These are phyloP conservation scores for Catharus bicknelli DNA, from an alignment of 2,113 vertebrate species.

Conservation along the genomic window DNA sequence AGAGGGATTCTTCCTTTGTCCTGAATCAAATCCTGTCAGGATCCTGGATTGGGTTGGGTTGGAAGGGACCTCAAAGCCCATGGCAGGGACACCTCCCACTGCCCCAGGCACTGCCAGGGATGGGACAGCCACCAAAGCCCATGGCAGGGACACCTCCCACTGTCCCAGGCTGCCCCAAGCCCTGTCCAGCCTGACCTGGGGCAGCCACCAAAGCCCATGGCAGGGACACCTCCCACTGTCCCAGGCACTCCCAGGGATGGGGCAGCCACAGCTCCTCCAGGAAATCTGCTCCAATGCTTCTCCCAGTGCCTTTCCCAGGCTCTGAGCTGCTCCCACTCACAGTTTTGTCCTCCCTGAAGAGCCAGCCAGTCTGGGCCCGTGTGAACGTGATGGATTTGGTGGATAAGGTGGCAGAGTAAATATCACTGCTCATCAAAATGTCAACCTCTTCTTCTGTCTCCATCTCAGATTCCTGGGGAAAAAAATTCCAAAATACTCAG, in stretches of 20 bases:
- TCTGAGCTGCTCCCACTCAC: conserved; percentile 66
- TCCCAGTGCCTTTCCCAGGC: not conserved
- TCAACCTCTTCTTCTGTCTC: conserved; percentile 99
- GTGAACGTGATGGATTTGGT: conserved; percentile 98
- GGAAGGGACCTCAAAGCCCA: not conserved
- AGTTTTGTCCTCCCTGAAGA: conserved; percentile 98
- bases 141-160: no score
- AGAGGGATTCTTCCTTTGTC: not conserved
- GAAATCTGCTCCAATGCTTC: not conserved
- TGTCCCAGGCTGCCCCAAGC: no score
- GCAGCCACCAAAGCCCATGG: no score
- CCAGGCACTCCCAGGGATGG: not conserved
- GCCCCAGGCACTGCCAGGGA: no score
- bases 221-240: no score
- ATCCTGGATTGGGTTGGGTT: not conserved
- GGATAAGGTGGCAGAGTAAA: conserved; percentile 97
- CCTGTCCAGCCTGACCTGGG: no score
- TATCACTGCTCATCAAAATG: conserved; percentile 98
- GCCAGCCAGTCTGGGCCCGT: conserved; percentile 94
- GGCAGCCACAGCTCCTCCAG: not conserved
- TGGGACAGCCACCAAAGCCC: no score
- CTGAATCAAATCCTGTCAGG: not conserved
- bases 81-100: no score
- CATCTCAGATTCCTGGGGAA: conserved; percentile 92
- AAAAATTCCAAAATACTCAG: not conserved